These are phyloP conservation scores for Hydrolagus affinis DNA, from an alignment of 2,113 vertebrate genomes.

Conservation along the genomic window DNA sequence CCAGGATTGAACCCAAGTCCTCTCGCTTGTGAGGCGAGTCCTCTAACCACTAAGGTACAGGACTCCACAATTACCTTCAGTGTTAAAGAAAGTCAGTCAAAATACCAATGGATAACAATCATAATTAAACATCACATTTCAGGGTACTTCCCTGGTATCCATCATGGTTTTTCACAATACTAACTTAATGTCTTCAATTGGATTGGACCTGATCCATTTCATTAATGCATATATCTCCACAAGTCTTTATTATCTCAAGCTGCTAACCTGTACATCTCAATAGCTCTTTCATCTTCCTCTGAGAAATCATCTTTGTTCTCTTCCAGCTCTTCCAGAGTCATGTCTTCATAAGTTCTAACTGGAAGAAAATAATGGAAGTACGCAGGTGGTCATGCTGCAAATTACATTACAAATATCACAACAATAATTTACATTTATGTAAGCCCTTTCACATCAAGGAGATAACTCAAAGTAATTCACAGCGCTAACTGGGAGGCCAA, in stretches of 20 bases:
- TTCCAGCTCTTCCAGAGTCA: constrained; percentile 87
- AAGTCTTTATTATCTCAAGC: not conserved
- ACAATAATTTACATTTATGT: too few relatives aligned
- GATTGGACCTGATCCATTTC: not conserved
- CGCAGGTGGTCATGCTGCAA: not conserved
- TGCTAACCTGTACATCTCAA: constrained; percentile 88
- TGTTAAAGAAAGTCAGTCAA: not conserved
- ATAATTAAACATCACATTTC: not conserved
- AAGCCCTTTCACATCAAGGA: too few relatives aligned
- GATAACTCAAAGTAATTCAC: too few relatives aligned
- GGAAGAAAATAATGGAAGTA: not conserved
- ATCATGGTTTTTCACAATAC: not conserved
- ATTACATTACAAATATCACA: not conserved
- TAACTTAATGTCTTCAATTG: not conserved
- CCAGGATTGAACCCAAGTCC: too few relatives aligned
- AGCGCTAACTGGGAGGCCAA: too few relatives aligned
- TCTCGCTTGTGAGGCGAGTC: too few relatives aligned
- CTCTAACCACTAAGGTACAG: too few relatives aligned
- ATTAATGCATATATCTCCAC: not conserved
- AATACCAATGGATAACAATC: not conserved
- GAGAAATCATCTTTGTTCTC: constrained; percentile 92
- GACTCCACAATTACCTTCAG: too few relatives aligned
- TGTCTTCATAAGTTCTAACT: constrained; percentile 92
- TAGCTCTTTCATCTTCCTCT: constrained; percentile 85
- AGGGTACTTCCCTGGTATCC: not conserved